Percentiles rank a stretch among this genome's conserved stretches.
Conservation (phyloP, 2,113 vertebrate species). For the Bufo gargarizans region DNA sequence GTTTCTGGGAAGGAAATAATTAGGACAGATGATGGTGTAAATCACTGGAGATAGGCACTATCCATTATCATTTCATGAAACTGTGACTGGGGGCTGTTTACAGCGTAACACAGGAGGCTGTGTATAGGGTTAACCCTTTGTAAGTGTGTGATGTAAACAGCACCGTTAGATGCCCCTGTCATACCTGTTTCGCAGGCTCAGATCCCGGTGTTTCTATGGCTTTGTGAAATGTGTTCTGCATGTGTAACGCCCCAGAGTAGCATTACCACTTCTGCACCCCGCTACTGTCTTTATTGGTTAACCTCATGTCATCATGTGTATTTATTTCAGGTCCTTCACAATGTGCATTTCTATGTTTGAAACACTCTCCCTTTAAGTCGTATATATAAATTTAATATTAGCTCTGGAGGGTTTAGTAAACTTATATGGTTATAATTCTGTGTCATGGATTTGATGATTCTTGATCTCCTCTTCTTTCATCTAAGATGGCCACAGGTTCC, state of each 20-base stretch:
- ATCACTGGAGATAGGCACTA: constrained; percentile 58
- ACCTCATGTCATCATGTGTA: too few species aligned
- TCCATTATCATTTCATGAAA: constrained; percentile 57
- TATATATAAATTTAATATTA: too few species aligned
- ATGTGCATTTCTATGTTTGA: too few species aligned
- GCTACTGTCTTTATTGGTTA: too few species aligned
- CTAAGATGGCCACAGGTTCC: too few species aligned
- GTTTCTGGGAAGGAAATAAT: constrained; percentile 59
- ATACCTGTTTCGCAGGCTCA: background rate
- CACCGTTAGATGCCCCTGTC: background rate
- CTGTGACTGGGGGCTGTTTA: constrained; percentile 58
- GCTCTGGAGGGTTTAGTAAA: too few species aligned
- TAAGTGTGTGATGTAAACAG: background rate
- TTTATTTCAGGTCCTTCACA: too few species aligned
- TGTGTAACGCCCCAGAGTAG: background rate
- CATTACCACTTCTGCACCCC: too few species aligned
- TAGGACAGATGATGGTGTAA: constrained; percentile 60
- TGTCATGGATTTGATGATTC: too few species aligned
- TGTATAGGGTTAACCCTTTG: constrained; percentile 30
- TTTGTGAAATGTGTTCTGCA: background rate
- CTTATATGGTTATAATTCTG: too few species aligned
- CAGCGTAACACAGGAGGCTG: background rate
- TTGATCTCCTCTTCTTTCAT: too few species aligned
- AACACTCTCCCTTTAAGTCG: background rate
- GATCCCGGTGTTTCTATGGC: too few species aligned